Evolutionary conservation across 2,113 vertebrate species (phyloP), one percentile per base, ranked within the genome.

Genomic region (Apteryx mantelli): DNA sequence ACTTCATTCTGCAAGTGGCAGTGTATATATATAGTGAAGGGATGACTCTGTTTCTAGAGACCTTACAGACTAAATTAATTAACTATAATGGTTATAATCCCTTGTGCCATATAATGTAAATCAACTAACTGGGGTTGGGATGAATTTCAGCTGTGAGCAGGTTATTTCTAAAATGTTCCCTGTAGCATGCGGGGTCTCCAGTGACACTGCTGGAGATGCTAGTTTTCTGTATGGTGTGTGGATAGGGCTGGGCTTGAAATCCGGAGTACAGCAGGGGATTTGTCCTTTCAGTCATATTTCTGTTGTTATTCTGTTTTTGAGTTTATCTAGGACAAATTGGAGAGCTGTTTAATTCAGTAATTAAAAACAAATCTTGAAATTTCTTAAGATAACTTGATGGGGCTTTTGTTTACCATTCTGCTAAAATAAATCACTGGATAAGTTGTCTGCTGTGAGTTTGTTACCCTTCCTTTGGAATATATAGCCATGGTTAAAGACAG

Each of bases 281-380:
- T 64, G 11, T 52, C 14, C 80, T 55, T 83, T 80, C 44, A 21
- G 44, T 42, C 44, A 13, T n/a, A 42, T 42, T 95, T 68, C 58
- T 55, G n/a, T 8, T 50, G 11, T 82, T 86, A 44, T 65, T 83
- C 65, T 50, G 44, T 24, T n/a, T 91, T 81, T 65, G 81, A 68
- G 53, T 84, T 94, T 71, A 69, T 77, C 76, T 61, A 38, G 50
- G 60, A 61, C 50, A 70, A 64, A 46, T 3, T 64, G n/a, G 79
- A 91, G 68, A 88, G 42, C 20, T 73, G 36, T 75, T 88, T 82
- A 94, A 91, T 73, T 73, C 64, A 34, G 38, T 34, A 64, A 86
- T 77, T 91, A 78, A 78, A 92, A 86, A 70, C 65, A 53, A 68
- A 53, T 84, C 70, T 88, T 84, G 87, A 93, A 68, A 44, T 77